These are phyloP conservation scores for Hypomecis punctinalis DNA, from an alignment of 2,888 invertebrate genomes.

Conservation along the genomic window DNA sequence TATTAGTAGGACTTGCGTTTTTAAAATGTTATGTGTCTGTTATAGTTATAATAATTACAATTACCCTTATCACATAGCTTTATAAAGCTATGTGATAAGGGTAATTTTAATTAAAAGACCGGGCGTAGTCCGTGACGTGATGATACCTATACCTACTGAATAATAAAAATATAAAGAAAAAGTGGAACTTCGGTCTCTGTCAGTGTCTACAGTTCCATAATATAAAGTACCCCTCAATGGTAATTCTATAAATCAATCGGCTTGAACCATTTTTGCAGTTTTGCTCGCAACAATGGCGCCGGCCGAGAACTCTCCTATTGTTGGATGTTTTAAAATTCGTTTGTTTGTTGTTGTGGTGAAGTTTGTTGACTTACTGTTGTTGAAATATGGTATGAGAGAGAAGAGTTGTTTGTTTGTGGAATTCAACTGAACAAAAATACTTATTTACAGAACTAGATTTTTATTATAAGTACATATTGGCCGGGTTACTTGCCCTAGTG, in stretches of 20 bases:
- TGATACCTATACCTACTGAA: too few species aligned
- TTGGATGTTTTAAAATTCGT: conserved; percentile 20
- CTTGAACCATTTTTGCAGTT: conserved; percentile 44
- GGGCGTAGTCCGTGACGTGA: too few species aligned
- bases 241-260: conserved; percentile 75
- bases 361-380: conserved; percentile 16
- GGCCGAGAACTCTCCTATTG: conserved; percentile 22
- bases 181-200: conserved; percentile 4
- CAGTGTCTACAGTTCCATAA: conserved; percentile 15
- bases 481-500: too few species aligned
- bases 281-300: conserved; percentile 30
- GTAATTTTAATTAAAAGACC: too few species aligned
- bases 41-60: too few species aligned
- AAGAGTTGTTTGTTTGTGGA: neutral
- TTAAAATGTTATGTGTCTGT: too few species aligned
- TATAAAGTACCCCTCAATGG: conserved; percentile 51
- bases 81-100: too few species aligned
- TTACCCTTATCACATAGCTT: too few species aligned
- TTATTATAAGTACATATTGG: too few species aligned
- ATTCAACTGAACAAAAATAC: too few species aligned
- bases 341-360: conserved; percentile 17
- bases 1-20: too few species aligned
- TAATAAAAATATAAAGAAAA: neutral
- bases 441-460: too few species aligned
- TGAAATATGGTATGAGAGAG: neutral